Evolutionary conservation across 2,113 vertebrate species (phyloP).

Genomic region (Sebastes fasciatus): DNA sequence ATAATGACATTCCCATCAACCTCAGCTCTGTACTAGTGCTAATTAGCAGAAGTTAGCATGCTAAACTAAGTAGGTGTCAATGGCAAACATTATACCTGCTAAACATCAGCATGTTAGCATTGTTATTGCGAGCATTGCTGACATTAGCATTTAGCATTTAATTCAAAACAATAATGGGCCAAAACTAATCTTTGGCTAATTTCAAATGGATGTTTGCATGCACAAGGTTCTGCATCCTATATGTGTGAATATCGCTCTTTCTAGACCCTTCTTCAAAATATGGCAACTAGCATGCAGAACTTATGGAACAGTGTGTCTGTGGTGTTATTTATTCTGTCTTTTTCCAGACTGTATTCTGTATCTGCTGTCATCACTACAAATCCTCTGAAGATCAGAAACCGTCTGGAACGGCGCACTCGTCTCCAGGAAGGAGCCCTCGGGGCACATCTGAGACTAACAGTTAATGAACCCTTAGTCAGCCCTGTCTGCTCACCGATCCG

Average conservation of each 20-base stretch:
- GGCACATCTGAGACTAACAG: conserved; percentile 49
- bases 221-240: background rate
- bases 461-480: conserved; percentile 57
- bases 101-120: no score
- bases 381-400: conserved; percentile 25
- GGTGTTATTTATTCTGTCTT: conserved; percentile 23
- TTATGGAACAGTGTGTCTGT: background rate
- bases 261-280: background rate
- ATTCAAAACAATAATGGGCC: no score
- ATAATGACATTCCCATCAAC: no score
- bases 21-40: no score
- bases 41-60: no score
- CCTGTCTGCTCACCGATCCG: conserved; percentile 51
- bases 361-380: conserved; percentile 45
- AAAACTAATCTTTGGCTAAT: background rate
- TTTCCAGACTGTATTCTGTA: conserved; percentile 29
- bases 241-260: background rate
- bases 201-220: background rate
- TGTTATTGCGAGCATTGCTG: no score
- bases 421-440: conserved; percentile 44
- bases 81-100: no score
- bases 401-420: background rate
- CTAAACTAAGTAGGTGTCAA: no score
- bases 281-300: background rate
- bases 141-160: no score